phyloP scores from a whole-genome alignment of 1,140 invertebrate species.

The Aphelenchoides besseyi region DNA sequence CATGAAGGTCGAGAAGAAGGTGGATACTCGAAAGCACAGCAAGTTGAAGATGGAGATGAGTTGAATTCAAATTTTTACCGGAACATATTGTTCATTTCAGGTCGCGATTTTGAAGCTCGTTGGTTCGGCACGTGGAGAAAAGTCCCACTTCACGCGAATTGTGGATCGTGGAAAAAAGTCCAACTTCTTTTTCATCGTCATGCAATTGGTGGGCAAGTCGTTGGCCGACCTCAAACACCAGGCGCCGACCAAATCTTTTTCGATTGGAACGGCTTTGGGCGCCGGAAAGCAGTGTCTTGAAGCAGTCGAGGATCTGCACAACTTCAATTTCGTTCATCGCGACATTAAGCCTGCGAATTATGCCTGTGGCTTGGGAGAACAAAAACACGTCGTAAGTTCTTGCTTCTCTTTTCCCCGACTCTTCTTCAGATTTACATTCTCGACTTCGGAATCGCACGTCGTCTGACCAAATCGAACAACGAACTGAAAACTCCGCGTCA shows the following conservation, averaged over 20 bases:
- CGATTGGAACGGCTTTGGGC: neutral
- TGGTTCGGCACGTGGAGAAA: no score
- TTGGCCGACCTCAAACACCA: conserved; percentile 8
- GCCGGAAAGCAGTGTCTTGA: no score
- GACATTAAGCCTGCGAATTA: conserved; percentile 2
- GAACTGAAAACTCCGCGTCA: no score
- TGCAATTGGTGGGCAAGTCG: conserved; percentile 15
- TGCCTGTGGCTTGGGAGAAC: neutral
- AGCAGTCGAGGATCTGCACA: conserved; percentile 1
- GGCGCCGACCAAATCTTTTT: neutral
- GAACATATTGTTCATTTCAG: no score
- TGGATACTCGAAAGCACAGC: no score
- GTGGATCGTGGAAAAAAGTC: conserved; percentile 22
- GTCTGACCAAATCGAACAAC: no score
- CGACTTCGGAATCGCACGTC: conserved; percentile 28
- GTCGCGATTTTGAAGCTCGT: no score
- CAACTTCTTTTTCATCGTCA: conserved; percentile 21
- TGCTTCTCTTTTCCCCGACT: no score
- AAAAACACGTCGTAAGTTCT: neutral
- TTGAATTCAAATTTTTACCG: no score
- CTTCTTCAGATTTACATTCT: conserved; percentile 17
- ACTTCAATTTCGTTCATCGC: conserved; percentile 5
- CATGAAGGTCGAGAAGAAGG: no score
- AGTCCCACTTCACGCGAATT: conserved; percentile 31
- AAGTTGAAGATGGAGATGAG: no score